These are phyloP conservation scores for Cheumatopsyche charites DNA, from an alignment of 1,140 invertebrate genomes.

Conservation along the genomic window DNA sequence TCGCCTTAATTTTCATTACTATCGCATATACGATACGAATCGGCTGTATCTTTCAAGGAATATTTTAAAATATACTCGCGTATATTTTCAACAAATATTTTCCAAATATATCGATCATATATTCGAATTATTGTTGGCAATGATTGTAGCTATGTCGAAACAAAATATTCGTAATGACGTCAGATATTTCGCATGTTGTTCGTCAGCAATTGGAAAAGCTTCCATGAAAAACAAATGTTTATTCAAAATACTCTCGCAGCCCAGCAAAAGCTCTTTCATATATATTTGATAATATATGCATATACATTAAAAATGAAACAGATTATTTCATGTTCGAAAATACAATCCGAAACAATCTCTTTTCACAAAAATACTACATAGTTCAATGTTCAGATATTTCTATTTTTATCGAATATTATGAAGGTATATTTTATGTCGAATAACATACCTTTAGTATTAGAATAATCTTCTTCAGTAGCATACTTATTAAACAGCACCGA, in stretches of 20 bases:
- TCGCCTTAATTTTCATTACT: constrained; percentile 1
- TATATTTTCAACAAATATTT: no score
- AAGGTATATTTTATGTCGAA: no score
- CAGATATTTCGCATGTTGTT: neutral
- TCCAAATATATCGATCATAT: no score
- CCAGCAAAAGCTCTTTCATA: neutral
- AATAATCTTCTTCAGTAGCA: constrained; percentile 66
- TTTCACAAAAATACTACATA: neutral
- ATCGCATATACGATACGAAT: no score
- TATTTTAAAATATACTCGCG: no score
- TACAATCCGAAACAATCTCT: neutral
- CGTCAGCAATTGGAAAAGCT: neutral
- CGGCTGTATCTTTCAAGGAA: no score
- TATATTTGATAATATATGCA: neutral
- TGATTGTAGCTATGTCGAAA: no score
- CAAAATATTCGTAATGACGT: no score
- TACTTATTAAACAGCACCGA: constrained; percentile 76
- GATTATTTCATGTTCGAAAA: neutral
- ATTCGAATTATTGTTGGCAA: no score
- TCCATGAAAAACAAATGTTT: neutral
- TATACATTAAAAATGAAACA: neutral
- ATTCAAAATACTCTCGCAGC: neutral
- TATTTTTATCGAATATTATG: no score
- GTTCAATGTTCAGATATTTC: no score
- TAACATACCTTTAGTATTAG: neutral